Evolutionary conservation across 2,888 invertebrate genomes (phyloP).

Genomic region (Phorcus lineatus): DNA sequence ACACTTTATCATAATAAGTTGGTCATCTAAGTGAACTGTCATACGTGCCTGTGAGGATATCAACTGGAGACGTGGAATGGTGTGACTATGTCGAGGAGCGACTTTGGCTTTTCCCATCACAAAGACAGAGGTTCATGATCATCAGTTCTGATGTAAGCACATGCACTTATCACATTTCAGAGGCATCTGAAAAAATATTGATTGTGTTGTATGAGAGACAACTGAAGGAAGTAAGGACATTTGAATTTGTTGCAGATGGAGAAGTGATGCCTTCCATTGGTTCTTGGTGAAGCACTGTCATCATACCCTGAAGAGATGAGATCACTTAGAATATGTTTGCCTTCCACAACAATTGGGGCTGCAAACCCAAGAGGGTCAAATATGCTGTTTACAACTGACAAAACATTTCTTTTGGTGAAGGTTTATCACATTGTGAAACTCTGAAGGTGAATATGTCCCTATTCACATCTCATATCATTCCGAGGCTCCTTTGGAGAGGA

Average conservation of each 20-base stretch:
- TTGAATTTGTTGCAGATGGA: background rate
- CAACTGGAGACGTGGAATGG: conserved; percentile 39
- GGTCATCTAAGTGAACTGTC: too few relatives aligned
- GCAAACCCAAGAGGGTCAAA: conserved; percentile 31
- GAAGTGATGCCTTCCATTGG: conserved; percentile 12
- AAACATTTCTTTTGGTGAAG: conserved; percentile 9
- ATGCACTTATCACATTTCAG: conserved; percentile 36
- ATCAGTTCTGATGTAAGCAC: conserved; percentile 12
- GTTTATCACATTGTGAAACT: background rate
- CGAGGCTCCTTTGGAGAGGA: conserved; percentile 28
- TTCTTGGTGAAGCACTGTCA: background rate
- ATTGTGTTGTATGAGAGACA: background rate
- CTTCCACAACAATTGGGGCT: conserved; percentile 15
- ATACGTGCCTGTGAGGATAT: too few relatives aligned
- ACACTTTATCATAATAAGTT: too few relatives aligned
- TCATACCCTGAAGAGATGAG: background rate
- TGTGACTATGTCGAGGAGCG: conserved; percentile 25
- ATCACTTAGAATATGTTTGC: conserved; percentile 12
- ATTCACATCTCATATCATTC: conserved; percentile 25
- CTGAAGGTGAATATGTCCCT: conserved; percentile 1
- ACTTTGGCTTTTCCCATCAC: conserved; percentile 33
- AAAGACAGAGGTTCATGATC: background rate
- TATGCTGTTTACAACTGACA: conserved; percentile 28
- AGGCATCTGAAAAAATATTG: conserved; percentile 37
- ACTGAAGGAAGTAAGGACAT: background rate